phyloP scores from a whole-genome alignment of 2,113 vertebrate genomes.

The Chlorodrepanis virens region DNA sequence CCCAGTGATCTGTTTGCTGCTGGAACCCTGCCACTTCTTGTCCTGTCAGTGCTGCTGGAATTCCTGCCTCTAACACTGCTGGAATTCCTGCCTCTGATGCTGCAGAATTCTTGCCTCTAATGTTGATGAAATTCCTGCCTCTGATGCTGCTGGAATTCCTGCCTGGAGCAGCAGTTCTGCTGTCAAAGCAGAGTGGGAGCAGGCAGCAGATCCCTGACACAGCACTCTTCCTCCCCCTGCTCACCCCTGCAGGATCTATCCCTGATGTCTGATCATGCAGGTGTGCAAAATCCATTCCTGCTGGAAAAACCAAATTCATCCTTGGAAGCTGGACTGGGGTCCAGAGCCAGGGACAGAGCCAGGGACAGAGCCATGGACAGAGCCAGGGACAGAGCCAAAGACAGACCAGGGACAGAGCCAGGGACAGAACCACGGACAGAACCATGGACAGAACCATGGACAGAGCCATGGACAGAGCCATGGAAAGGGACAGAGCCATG shows the following conservation, averaged over 20 bases:
- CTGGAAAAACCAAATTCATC: neutral
- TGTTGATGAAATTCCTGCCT: neutral
- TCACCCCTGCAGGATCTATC: neutral
- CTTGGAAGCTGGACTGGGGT: neutral
- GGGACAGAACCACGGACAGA: too few species aligned
- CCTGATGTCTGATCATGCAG: neutral
- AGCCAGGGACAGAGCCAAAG: too few species aligned
- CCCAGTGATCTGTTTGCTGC: neutral
- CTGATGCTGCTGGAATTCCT: neutral
- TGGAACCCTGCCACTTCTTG: neutral
- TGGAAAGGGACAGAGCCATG: too few species aligned
- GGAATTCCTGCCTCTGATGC: neutral
- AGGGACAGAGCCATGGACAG: too few species aligned
- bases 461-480: too few species aligned
- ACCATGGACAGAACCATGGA: too few species aligned
- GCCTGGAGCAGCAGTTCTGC: constrained; percentile 29
- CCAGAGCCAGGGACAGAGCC: neutral
- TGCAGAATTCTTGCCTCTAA: neutral
- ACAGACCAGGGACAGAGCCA: too few species aligned
- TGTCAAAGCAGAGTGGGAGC: neutral
- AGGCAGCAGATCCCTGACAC: neutral
- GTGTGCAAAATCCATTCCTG: neutral
- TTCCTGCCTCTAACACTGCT: neutral
- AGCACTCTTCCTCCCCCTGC: neutral
- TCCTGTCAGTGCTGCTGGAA: neutral